Percentiles rank a stretch among this genome's conserved stretches.
Evolutionary conservation across 2,797 vertebrate species (phyloP).

Genomic region (Tauraco hartlaubi): DNA sequence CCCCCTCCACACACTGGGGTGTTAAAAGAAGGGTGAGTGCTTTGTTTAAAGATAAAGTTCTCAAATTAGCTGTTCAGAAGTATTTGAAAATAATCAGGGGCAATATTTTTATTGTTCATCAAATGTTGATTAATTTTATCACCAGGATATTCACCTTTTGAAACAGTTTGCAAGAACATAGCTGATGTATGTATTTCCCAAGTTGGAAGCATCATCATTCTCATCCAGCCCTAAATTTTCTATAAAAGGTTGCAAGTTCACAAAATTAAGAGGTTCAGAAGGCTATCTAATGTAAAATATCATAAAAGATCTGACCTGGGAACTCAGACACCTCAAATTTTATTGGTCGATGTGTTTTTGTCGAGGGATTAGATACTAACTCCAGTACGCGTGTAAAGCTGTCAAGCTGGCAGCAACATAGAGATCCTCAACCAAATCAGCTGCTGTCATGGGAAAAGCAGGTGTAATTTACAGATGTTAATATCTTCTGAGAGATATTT

Average conservation of each 20-base stretch:
- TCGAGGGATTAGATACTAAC: not conserved
- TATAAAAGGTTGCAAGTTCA: not conserved
- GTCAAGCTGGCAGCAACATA: fast-evolving
- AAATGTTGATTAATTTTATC: not conserved
- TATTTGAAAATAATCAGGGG: not conserved
- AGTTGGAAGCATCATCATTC: not conserved
- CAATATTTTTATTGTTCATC: not conserved
- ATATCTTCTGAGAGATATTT: not conserved
- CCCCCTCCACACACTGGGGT: not conserved
- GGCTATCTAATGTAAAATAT: not conserved
- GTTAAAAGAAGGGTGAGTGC: not conserved
- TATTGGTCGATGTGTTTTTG: not conserved
- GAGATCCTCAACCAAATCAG: not conserved
- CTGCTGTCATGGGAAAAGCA: not conserved
- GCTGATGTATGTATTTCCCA: not conserved
- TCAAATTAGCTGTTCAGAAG: not conserved
- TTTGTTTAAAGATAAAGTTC: not conserved
- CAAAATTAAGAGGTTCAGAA: not conserved
- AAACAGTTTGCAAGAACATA: not conserved
- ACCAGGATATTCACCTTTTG: not conserved
- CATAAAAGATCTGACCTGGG: not conserved
- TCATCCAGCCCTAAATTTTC: not conserved
- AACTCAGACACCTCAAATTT: not conserved
- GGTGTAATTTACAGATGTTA: not conserved
- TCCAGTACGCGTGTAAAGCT: not conserved